phyloP scores from a whole-genome alignment of 2,888 invertebrate genomes.

The Mechanitis messenoides region DNA sequence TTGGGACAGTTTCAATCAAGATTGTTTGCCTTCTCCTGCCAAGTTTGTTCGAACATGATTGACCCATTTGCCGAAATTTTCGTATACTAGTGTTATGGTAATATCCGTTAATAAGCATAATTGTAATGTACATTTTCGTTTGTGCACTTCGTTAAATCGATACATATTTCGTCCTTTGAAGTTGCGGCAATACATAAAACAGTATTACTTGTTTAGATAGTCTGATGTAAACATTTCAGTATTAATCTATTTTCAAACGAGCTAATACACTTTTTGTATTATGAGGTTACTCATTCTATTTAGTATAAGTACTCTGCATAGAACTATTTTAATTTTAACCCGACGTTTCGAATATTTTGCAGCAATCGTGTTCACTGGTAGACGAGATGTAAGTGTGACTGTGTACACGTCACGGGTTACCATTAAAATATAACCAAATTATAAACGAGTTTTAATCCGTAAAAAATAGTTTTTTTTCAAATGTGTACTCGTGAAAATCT shows the following conservation, averaged over 20 bases:
- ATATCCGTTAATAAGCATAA: constrained; percentile 11
- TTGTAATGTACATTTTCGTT: constrained; percentile 1
- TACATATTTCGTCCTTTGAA: background rate
- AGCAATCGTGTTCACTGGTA: no score
- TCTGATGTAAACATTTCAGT: background rate
- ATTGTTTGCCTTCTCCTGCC: constrained; percentile 58
- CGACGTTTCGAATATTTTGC: no score
- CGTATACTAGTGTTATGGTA: constrained; percentile 12
- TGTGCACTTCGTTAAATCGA: constrained; percentile 1
- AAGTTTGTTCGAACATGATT: constrained; percentile 47
- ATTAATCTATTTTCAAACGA: background rate
- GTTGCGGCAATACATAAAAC: constrained; percentile 4
- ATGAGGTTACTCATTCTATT: no score
- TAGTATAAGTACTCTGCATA: background rate
- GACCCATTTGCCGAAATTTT: constrained; percentile 44
- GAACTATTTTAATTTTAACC: background rate
- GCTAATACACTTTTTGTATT: background rate
- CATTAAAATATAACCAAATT: no score
- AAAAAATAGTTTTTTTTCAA: no score
- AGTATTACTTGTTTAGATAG: background rate
- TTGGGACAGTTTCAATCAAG: constrained; percentile 63
- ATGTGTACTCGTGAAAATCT: no score
- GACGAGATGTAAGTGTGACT: no score
- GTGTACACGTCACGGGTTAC: no score
- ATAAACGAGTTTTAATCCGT: no score